A percentile compares a stretch with the other conserved stretches of the same genome.
These are phyloP conservation scores for Ips nitidus DNA, from an alignment of 1,140 invertebrate genomes.

Conservation along the genomic window DNA sequence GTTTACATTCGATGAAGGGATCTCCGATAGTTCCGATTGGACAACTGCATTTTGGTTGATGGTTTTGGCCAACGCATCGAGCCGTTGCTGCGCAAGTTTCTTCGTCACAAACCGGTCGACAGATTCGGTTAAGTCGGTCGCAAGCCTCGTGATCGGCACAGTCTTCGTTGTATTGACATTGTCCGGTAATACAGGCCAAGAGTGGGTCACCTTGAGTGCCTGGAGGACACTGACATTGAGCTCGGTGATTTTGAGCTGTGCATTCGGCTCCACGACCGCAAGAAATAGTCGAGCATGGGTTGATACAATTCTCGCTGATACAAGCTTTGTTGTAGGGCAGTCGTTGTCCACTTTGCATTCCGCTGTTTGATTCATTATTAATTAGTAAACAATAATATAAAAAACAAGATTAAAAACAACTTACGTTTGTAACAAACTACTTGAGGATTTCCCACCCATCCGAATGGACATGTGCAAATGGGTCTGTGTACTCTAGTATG, in stretches of 20 bases:
- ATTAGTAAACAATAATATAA: slow-evolving; percentile 1
- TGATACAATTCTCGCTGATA: slow-evolving; percentile 73
- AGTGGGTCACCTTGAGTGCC: slow-evolving; percentile 83
- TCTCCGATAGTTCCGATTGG: slow-evolving; percentile 73
- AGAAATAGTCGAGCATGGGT: slow-evolving; percentile 68
- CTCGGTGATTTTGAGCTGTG: slow-evolving; percentile 68
- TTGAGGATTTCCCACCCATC: slow-evolving; percentile 85
- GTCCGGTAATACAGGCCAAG: slow-evolving; percentile 76
- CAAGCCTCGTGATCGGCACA: slow-evolving; percentile 85
- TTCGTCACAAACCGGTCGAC: slow-evolving; percentile 77
- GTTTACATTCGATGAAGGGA: slow-evolving; percentile 73
- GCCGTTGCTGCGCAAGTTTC: slow-evolving; percentile 76
- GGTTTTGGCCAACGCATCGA: slow-evolving; percentile 69
- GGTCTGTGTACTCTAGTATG: slow-evolving; percentile 71
- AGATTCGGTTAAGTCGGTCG: slow-evolving; percentile 80
- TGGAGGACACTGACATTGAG: slow-evolving; percentile 78
- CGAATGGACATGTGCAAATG: slow-evolving; percentile 77
- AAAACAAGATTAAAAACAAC: slow-evolving; percentile 43
- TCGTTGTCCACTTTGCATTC: slow-evolving; percentile 80
- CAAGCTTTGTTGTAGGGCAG: slow-evolving; percentile 84
- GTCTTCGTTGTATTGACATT: slow-evolving; percentile 87
- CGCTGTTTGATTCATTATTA: slow-evolving; percentile 55
- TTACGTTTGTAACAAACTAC: slow-evolving; percentile 84
- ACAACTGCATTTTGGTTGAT: slow-evolving; percentile 79
- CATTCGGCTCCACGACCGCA: slow-evolving; percentile 84